Evolutionary conservation across 2,797 vertebrate species (phyloP).

Genomic region (Labroides dimidiatus): DNA sequence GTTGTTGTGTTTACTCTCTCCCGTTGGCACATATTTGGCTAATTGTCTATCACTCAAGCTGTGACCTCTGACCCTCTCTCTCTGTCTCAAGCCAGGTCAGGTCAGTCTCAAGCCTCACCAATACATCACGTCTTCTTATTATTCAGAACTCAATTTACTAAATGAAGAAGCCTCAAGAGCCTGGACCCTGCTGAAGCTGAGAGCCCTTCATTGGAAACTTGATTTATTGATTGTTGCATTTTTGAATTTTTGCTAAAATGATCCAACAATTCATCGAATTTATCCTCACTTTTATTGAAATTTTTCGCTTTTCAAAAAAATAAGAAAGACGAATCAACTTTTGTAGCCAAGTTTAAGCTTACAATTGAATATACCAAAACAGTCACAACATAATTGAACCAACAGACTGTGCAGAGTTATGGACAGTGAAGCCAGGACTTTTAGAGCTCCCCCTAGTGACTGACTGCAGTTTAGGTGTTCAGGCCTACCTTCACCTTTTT

Average conservation of each 20-base stretch:
- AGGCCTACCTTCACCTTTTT: too few relatives aligned
- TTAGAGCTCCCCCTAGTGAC: too few relatives aligned
- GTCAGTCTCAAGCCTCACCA: background rate
- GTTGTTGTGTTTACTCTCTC: background rate
- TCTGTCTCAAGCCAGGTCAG: too few relatives aligned
- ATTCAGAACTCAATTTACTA: constrained; percentile 11
- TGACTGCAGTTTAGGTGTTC: too few relatives aligned
- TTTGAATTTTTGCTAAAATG: constrained; percentile 1
- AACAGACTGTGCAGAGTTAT: too few relatives aligned
- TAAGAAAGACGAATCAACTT: background rate
- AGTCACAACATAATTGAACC: too few relatives aligned
- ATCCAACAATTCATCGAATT: background rate
- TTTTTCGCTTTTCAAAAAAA: too few relatives aligned
- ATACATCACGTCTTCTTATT: background rate
- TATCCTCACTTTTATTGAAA: background rate
- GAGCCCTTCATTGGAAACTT: background rate
- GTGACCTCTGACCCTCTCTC: constrained; percentile 22
- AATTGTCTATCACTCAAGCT: constrained; percentile 18
- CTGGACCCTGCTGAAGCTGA: background rate
- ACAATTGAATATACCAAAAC: too few relatives aligned
- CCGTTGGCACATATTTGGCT: background rate
- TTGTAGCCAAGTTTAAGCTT: too few relatives aligned
- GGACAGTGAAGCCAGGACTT: too few relatives aligned
- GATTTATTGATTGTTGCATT: constrained; percentile 2
- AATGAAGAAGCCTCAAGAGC: background rate